Evolutionary conservation across 2,888 invertebrate species (phyloP), one percentile per base, ranked within the genome.

Genomic region (Encarsia formosa): DNA sequence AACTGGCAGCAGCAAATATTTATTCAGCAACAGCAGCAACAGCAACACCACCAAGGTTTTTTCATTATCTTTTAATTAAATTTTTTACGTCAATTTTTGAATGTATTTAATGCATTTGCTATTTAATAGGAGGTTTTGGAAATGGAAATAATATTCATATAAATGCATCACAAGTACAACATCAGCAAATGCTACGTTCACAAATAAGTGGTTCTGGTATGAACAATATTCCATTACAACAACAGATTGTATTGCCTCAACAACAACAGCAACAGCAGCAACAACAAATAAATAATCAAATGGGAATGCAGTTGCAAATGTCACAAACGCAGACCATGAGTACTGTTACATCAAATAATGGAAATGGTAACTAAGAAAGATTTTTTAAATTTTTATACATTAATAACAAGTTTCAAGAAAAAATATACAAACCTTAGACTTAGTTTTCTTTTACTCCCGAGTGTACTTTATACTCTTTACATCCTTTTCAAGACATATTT

Each of bases 1-100:
- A 80, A 80, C 61, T 81, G 81, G 80, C 79, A 85, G 59, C 85
- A 85, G 64, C 42, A 31, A 8, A 71, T 86, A 57, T 70, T 85
- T 75, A 85, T 86, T 78, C 80, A 79, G 59, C 79, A 80, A 58
- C 77, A 74, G 60, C 75, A 73, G 59, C 77, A 76, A 62, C 76
- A 71, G 49, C 63, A 71, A 16, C 77, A 77, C 68, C 73, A 70
- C 60, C 74, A 73, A 70, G 72, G 74, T 75, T 55, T 59, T 8
- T 16, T n/a, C n/a, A 3, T n/a, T 45, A 1, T 11, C 13, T 34
- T 15, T 34, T 15, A 34, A 20, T 39, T 20, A 32, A 5, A n/a
- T 32, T 13, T 8, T 26, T 26, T 26, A 26, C 26, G 11, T 26
- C 26, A 8, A 26, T 26, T 26, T 26, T 26, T 5, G n/a, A n/a